phyloP scores from a whole-genome alignment of 1,140 invertebrate species.

The Cydia fagiglandana region DNA sequence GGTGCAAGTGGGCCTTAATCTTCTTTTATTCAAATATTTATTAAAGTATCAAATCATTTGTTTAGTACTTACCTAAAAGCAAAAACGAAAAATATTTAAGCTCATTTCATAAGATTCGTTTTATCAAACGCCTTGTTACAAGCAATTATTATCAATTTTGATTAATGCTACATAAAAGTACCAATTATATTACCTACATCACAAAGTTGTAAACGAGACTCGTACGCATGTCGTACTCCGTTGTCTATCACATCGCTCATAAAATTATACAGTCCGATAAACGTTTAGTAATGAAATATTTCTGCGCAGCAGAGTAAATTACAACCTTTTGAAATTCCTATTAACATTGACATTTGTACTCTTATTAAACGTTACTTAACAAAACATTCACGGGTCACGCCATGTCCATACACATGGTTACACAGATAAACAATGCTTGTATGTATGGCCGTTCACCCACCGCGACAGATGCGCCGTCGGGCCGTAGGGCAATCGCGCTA shows the following conservation, averaged over 20 bases:
- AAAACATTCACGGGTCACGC: constrained; percentile 54
- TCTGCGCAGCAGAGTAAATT: constrained; percentile 41
- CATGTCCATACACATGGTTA: constrained; percentile 48
- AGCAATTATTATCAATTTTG: too few species aligned
- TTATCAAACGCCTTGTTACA: too few species aligned
- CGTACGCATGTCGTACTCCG: constrained; percentile 19
- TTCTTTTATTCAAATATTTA: too few species aligned
- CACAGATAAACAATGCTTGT: constrained; percentile 40
- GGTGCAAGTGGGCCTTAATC: too few species aligned
- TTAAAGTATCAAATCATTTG: too few species aligned
- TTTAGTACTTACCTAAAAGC: too few species aligned
- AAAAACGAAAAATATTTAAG: too few species aligned
- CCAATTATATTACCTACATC: not conserved
- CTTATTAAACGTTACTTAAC: constrained; percentile 56
- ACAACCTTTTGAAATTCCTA: constrained; percentile 55
- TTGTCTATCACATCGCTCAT: constrained; percentile 29
- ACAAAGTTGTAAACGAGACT: constrained; percentile 7
- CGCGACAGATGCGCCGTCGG: constrained; percentile 44
- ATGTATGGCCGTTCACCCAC: constrained; percentile 40
- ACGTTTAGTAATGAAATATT: constrained; percentile 38
- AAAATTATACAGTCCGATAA: constrained; percentile 38
- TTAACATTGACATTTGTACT: constrained; percentile 69
- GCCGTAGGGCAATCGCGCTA: constrained; percentile 44
- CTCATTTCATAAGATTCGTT: too few species aligned
- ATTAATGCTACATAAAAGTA: not conserved